Evolutionary conservation across 64 coral and sea anemone genomes (phyloP).

Genomic region (Orbicella faveolata): DNA sequence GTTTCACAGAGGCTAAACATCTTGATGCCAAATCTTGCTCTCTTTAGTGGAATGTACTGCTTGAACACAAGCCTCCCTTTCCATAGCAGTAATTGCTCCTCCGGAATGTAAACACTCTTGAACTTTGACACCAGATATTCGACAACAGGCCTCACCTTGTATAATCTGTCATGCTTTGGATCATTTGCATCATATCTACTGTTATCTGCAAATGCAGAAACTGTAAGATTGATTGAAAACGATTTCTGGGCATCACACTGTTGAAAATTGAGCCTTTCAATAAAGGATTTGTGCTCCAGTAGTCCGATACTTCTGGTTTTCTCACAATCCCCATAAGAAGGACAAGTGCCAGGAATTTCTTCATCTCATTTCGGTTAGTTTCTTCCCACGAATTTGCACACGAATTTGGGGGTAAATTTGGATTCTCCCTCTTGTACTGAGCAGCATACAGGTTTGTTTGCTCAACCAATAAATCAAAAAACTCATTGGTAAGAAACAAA

Average conservation of each 20-base stretch:
- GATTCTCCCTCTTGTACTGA: slow-evolving; percentile 20
- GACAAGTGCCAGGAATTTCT: slow-evolving; percentile 38
- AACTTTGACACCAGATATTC: slow-evolving; percentile 23
- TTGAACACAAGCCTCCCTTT: slow-evolving; percentile 36
- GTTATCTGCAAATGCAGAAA: slow-evolving; percentile 35
- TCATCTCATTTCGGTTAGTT: slow-evolving; percentile 50
- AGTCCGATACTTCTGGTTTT: slow-evolving; percentile 28
- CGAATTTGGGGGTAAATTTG: slow-evolving; percentile 5
- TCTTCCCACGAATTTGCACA: slow-evolving; percentile 42
- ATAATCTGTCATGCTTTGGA: not conserved
- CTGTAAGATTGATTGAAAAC: not conserved
- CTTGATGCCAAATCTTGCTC: slow-evolving; percentile 43
- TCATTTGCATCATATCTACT: slow-evolving; percentile 7
- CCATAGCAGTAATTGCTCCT: slow-evolving; percentile 22
- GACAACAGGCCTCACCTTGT: slow-evolving; percentile 22
- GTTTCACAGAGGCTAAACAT: slow-evolving; percentile 25
- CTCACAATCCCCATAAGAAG: slow-evolving; percentile 53
- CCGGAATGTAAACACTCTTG: slow-evolving; percentile 24
- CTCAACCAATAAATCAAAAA: slow-evolving; percentile 43
- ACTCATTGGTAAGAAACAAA: slow-evolving; percentile 52
- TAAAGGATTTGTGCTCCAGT: slow-evolving; percentile 43
- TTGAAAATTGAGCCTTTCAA: not conserved
- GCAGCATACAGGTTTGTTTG: slow-evolving; percentile 64
- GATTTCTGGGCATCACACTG: not conserved
- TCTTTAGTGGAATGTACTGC: slow-evolving; percentile 21